Evolutionary conservation across 1,140 invertebrate species (phyloP), one percentile per base, ranked within the genome.

Genomic region (Xylocopa sonorina): DNA sequence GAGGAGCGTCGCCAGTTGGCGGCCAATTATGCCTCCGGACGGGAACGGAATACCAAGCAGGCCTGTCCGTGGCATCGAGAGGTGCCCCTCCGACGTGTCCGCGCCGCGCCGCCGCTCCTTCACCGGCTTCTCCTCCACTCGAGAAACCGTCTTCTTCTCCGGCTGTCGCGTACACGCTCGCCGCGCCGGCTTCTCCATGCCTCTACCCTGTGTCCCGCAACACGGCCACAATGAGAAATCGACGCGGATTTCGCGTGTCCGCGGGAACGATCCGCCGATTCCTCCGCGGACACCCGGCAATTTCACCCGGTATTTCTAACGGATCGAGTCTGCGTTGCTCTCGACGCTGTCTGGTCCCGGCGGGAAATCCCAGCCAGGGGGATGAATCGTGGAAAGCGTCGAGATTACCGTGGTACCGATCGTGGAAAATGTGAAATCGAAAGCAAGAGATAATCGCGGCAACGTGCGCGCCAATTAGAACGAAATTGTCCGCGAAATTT

Each of bases 1-100:
- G 82, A 87, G 87, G 89, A 90, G 88, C 89, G 87, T 88, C 88
- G 90, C 89, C 90, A 89, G 91, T 91, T 92, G 90, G 90, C 91
- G 90, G 90, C 91, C 91, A 93, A 93, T 93, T 93, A 93, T 93
- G 88, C 90, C 85, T 72, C 60, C 79, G 81, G 87, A 92, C 91
- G 89, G 84, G 87, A 82, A 83, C 90, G 87, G 92, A 93, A 93
- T 93, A 93, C 89, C 89, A 92, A 92, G 86, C 88, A 92, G 90
- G 80, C 64, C 73, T 66, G 74, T 85, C 84, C 77, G 89, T 87
- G 84, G 88, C 83, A 88, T 86, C 84, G 72, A 73, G 50, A 69
- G 60, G 48, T n/a, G 51, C 66, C 53, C 43, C 72, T 67, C 64
- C 81, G 75, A 80, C 55, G 80, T 64, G 80, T 72, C 60, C 48